These are phyloP conservation scores for Cerceris ruficornis DNA, from an alignment of 2,888 invertebrate species.

Conservation along the genomic window DNA sequence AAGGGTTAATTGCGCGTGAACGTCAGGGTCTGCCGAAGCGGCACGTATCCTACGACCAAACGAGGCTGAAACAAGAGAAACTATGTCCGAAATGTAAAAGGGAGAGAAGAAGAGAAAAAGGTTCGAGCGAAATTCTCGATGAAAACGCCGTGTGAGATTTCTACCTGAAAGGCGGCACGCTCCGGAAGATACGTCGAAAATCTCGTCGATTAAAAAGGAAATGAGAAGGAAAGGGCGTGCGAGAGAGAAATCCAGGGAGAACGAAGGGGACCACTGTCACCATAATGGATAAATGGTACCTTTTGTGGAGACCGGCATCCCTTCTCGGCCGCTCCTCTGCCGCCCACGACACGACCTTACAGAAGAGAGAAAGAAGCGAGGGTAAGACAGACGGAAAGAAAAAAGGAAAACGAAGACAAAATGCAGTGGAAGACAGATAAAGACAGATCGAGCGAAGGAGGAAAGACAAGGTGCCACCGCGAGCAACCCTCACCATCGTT, in stretches of 20 bases:
- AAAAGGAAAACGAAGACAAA: constrained; percentile 19
- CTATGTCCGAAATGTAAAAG: background rate
- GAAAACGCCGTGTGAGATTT: constrained; percentile 34
- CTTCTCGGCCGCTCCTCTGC: constrained; percentile 37
- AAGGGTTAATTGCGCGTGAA: too few species aligned
- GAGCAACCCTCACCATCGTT: constrained; percentile 66
- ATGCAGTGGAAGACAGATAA: background rate
- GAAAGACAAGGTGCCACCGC: constrained; percentile 13
- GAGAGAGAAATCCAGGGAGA: constrained; percentile 41
- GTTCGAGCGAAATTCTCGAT: background rate
- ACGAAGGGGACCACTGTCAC: constrained; percentile 50
- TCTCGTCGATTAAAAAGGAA: constrained; percentile 50
- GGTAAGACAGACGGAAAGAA: constrained; percentile 1
- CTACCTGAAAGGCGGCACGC: constrained; percentile 23
- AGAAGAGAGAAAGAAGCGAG: constrained; percentile 21
- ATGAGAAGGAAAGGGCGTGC: constrained; percentile 31
- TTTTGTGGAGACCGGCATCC: constrained; percentile 59
- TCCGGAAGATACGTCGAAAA: constrained; percentile 25
- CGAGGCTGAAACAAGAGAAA: too few species aligned
- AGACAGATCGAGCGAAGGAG: constrained; percentile 10
- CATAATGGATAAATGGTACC: constrained; percentile 61
- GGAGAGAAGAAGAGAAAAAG: background rate
- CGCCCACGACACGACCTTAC: constrained; percentile 28
- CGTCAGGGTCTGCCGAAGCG: too few species aligned
- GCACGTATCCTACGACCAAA: too few species aligned